Evolutionary conservation across 2,797 vertebrate species (phyloP).

Genomic region (Eleutherodactylus coqui): DNA sequence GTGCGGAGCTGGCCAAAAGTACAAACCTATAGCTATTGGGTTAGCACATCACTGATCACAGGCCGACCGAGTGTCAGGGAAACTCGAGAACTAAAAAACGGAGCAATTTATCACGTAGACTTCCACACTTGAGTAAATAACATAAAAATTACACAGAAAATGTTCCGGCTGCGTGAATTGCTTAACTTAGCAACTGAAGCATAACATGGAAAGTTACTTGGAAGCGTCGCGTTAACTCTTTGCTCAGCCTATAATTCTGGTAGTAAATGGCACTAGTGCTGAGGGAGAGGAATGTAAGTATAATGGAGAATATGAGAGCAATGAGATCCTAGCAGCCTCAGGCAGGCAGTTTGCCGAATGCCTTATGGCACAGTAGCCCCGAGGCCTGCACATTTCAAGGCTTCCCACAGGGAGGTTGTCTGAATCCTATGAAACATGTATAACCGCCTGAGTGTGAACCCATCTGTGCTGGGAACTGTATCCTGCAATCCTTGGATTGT

Average conservation of each 20-base stretch:
- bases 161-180: slow-evolving; percentile 43
- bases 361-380: slow-evolving; percentile 59
- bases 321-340: slow-evolving; percentile 50
- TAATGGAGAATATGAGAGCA: slow-evolving; percentile 40
- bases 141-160: slow-evolving; percentile 39
- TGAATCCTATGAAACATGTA: slow-evolving; percentile 61
- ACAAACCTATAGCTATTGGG: not conserved
- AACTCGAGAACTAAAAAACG: slow-evolving; percentile 6
- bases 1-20: not conserved
- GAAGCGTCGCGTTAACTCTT: slow-evolving; percentile 35
- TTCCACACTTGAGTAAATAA: slow-evolving; percentile 49
- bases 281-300: slow-evolving; percentile 12
- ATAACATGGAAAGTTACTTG: slow-evolving; percentile 31
- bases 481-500: slow-evolving; percentile 17
- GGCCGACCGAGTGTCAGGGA: slow-evolving; percentile 22
- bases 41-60: slow-evolving; percentile 40
- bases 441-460: slow-evolving; percentile 53
- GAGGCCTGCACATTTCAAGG: slow-evolving; percentile 56
- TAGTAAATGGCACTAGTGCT: not conserved
- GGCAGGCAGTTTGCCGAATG: slow-evolving; percentile 58
- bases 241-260: not conserved
- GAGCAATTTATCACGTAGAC: slow-evolving; percentile 37
- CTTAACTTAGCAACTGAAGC: slow-evolving; percentile 48
- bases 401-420: slow-evolving; percentile 57
- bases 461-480: slow-evolving; percentile 55